Percentiles rank a stretch among this genome's conserved stretches.
phyloP scores from a whole-genome alignment of 2,888 invertebrate genomes.

The Cephus rjabovi region DNA sequence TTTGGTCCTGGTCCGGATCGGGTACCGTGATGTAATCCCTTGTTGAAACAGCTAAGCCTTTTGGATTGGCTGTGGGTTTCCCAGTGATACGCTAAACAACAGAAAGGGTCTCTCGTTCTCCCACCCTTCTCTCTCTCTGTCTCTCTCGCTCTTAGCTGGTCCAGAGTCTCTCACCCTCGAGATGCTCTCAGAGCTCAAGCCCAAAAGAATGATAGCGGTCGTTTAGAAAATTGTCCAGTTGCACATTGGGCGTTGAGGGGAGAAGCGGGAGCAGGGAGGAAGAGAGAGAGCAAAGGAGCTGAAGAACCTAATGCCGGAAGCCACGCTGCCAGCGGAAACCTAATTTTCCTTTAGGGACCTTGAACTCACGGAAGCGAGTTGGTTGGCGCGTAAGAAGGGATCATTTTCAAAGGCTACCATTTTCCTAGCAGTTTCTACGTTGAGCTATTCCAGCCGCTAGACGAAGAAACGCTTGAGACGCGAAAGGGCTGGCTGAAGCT shows the following conservation, averaged over 20 bases:
- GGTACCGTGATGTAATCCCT: slow-evolving; percentile 56
- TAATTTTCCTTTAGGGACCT: no score
- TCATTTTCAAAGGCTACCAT: no score
- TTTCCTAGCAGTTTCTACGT: no score
- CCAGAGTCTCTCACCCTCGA: not conserved
- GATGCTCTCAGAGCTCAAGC: not conserved
- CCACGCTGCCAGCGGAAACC: no score
- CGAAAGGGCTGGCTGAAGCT: no score
- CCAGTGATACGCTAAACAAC: slow-evolving; percentile 53
- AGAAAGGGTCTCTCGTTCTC: slow-evolving; percentile 30
- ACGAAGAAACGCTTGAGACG: no score
- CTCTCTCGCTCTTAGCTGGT: slow-evolving; percentile 20
- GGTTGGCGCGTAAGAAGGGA: not conserved
- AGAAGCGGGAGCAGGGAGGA: slow-evolving; percentile 9
- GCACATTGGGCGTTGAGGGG: not conserved
- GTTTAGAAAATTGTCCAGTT: not conserved
- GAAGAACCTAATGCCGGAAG: no score
- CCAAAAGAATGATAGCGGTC: no score
- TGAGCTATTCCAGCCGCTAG: no score
- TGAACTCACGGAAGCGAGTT: no score
- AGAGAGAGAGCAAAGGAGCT: not conserved
- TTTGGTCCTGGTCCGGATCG: slow-evolving; percentile 45
- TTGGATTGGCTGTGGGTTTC: slow-evolving; percentile 64
- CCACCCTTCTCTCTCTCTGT: slow-evolving; percentile 27
- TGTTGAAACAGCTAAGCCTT: slow-evolving; percentile 65